phyloP scores from a whole-genome alignment of 1,140 invertebrate species.

The Globodera rostochiensis region DNA sequence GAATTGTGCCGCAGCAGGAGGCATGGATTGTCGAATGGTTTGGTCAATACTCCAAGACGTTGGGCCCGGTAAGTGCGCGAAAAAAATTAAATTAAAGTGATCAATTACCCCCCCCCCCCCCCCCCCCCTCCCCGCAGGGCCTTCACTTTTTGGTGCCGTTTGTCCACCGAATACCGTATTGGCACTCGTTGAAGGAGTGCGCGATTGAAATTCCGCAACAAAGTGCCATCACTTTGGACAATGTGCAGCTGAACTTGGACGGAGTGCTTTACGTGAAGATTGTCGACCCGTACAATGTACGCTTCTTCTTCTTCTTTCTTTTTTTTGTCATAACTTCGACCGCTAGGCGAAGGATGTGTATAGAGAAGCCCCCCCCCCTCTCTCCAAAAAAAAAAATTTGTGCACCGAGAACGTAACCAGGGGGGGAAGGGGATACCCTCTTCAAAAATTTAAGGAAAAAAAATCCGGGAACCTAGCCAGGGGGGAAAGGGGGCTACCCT shows the following conservation, averaged over 20 bases:
- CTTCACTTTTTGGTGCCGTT: slow-evolving; percentile 89
- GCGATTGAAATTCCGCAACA: slow-evolving; percentile 98
- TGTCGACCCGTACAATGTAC: slow-evolving; percentile 74
- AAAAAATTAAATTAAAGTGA: background rate
- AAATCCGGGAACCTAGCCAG: too few species aligned
- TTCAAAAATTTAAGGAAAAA: too few species aligned
- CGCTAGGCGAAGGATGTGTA: too few species aligned
- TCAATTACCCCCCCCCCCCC: slow-evolving; percentile 44
- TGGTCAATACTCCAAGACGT: slow-evolving; percentile 78
- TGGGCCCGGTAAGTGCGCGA: slow-evolving; percentile 74
- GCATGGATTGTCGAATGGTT: slow-evolving; percentile 98
- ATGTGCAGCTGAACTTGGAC: slow-evolving; percentile 90
- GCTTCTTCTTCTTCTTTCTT: too few species aligned
- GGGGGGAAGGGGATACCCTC: too few species aligned
- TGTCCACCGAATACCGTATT: slow-evolving; percentile 91
- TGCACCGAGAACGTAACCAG: too few species aligned
- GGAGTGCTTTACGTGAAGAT: slow-evolving; percentile 94
- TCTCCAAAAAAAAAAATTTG: too few species aligned
- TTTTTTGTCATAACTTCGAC: too few species aligned
- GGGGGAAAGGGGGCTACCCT: too few species aligned
- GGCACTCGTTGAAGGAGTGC: slow-evolving; percentile 98
- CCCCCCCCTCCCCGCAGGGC: slow-evolving; percentile 70
- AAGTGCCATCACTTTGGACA: slow-evolving; percentile 86
- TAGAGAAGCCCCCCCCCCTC: too few species aligned
- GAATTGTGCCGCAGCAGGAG: slow-evolving; percentile 99